phyloP scores from a whole-genome alignment of 2,113 vertebrate species.

The Notarius quadriscutis region DNA sequence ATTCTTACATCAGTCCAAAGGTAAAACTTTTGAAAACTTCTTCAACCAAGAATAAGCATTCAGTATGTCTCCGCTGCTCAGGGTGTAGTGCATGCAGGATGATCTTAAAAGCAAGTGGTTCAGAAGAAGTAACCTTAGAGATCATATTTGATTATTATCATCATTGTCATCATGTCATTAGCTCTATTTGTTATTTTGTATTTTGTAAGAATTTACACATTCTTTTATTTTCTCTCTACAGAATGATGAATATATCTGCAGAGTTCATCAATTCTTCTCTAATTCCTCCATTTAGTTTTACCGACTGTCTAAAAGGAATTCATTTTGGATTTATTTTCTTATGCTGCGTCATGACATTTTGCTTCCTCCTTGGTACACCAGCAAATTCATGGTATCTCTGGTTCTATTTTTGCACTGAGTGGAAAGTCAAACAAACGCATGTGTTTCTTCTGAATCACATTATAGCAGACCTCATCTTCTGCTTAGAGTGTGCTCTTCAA shows the following conservation, averaged over 20 bases:
- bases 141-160: no score
- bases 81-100: no score
- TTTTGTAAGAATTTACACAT: no score
- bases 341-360: background rate
- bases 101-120: no score
- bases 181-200: no score
- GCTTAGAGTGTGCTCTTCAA: background rate
- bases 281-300: background rate
- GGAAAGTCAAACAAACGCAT: background rate
- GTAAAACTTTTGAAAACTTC: background rate
- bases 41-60: background rate
- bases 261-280: background rate
- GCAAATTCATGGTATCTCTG: slow-evolving; percentile 24
- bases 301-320: background rate
- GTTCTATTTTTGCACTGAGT: background rate
- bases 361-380: slow-evolving; percentile 9
- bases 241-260: background rate
- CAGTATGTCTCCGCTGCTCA: background rate
- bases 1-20: background rate
- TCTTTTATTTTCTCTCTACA: background rate
- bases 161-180: no score
- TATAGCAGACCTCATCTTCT: slow-evolving; percentile 12
- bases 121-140: background rate
- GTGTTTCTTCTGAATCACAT: slow-evolving; percentile 2
- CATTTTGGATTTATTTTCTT: background rate